A percentile compares a stretch with the other conserved stretches of the same genome.
Evolutionary conservation across 2,113 vertebrate species (phyloP).

Genomic region (Trichechus manatus): DNA sequence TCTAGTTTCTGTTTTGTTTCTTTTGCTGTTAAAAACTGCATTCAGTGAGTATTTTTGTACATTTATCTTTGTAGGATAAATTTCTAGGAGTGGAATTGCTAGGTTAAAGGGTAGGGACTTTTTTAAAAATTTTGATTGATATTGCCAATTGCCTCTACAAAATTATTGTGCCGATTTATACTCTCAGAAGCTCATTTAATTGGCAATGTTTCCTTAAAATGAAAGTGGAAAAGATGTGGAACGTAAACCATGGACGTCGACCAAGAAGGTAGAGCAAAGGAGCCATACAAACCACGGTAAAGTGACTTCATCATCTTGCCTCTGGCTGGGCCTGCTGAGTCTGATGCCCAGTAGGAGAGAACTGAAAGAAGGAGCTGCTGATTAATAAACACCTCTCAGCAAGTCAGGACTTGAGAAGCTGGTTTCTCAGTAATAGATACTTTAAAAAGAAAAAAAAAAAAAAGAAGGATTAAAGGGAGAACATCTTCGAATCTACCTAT

Average conservation of each 20-base stretch:
- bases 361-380: not conserved
- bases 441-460: not conserved
- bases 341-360: not conserved
- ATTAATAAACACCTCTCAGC: not conserved
- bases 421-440: constrained; percentile 21
- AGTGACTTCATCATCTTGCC: not conserved
- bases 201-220: constrained; percentile 15
- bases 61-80: not conserved
- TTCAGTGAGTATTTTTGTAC: not conserved
- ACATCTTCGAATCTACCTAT: constrained; percentile 52
- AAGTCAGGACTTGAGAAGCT: not conserved
- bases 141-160: not conserved
- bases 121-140: not conserved
- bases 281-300: not conserved
- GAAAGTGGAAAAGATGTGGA: not conserved
- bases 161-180: not conserved
- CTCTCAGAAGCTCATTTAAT: not conserved
- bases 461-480: not conserved
- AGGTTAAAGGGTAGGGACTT: not conserved
- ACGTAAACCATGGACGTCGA: not conserved
- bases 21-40: not conserved
- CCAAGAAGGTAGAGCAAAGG: not conserved
- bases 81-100: not conserved
- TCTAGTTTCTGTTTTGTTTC: not conserved
- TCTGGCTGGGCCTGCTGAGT: not conserved